A percentile compares a stretch with the other conserved stretches of the same genome.
Evolutionary conservation across 1,140 invertebrate genomes (phyloP).

Genomic region (Lepidostoma basale): DNA sequence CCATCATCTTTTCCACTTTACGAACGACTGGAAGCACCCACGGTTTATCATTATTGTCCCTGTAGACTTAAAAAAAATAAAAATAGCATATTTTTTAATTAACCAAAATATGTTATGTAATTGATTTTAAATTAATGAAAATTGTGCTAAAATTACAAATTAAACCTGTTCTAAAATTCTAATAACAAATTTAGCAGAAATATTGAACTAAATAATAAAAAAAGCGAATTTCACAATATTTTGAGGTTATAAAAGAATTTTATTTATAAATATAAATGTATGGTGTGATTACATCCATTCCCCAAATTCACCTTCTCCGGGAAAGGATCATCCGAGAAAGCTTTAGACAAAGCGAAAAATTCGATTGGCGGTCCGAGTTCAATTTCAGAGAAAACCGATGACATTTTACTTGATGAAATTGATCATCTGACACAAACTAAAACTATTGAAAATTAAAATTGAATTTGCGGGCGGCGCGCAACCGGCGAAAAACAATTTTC

Average conservation of each 20-base stretch:
- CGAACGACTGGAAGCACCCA: slow-evolving; percentile 97
- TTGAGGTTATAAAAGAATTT: too few relatives aligned
- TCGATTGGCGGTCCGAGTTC: slow-evolving; percentile 86
- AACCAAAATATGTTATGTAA: too few relatives aligned
- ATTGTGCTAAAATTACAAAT: too few relatives aligned
- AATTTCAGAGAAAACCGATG: slow-evolving; percentile 70
- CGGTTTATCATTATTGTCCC: slow-evolving; percentile 91
- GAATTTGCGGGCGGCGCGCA: too few relatives aligned
- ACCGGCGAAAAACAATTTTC: not conserved
- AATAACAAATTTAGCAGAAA: too few relatives aligned
- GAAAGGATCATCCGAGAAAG: slow-evolving; percentile 79
- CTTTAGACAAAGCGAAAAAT: slow-evolving; percentile 87
- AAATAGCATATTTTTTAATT: too few relatives aligned
- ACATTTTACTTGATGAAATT: slow-evolving; percentile 55
- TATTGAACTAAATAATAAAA: too few relatives aligned
- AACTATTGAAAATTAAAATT: too few relatives aligned
- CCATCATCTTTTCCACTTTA: slow-evolving; percentile 86
- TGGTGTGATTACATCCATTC: slow-evolving; percentile 76
- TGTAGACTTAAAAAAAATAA: slow-evolving; percentile 90
- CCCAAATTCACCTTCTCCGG: slow-evolving; percentile 92
- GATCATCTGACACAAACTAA: not conserved
- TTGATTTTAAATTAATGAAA: too few relatives aligned
- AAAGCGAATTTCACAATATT: too few relatives aligned
- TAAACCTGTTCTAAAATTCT: too few relatives aligned
- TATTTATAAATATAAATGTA: too few relatives aligned